phyloP scores from a whole-genome alignment of 2,888 invertebrate genomes.

The Hirtodrosophila alboralis region DNA sequence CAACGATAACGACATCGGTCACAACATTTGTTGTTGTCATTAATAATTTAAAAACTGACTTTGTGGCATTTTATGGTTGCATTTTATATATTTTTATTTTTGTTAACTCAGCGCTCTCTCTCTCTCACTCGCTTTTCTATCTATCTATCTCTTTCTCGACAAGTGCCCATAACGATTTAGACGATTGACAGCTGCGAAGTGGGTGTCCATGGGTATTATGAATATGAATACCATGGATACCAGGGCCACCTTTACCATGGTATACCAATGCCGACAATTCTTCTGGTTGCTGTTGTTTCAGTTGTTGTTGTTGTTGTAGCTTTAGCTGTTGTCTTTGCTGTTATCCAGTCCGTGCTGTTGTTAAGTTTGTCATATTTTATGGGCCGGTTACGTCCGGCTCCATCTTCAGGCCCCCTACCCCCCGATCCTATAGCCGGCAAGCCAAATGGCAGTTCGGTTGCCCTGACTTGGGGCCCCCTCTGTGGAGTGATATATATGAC shows the following conservation, averaged over 20 bases:
- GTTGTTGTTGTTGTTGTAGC: conserved; percentile 21
- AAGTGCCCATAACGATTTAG: conserved; percentile 74
- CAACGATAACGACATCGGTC: conserved; percentile 33
- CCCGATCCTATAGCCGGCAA: neutral
- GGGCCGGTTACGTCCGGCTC: conserved; percentile 66
- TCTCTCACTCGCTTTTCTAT: neutral
- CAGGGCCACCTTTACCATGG: conserved; percentile 17
- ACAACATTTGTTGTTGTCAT: conserved; percentile 60
- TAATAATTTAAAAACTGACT: conserved; percentile 65
- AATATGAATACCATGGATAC: too few relatives aligned
- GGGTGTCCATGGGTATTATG: conserved; percentile 66
- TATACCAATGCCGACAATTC: conserved; percentile 57
- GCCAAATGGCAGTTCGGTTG: conserved; percentile 19
- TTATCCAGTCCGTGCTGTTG: conserved; percentile 65
- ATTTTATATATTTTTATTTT: neutral
- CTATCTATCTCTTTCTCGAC: conserved; percentile 38
- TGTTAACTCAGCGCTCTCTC: too few relatives aligned
- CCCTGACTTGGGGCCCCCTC: conserved; percentile 38
- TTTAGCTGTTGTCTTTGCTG: conserved; percentile 53
- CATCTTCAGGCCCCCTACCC: conserved; percentile 20
- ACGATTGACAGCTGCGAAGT: conserved; percentile 75
- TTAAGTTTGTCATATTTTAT: conserved; percentile 75
- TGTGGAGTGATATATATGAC: conserved; percentile 72
- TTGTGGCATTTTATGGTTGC: conserved; percentile 62
- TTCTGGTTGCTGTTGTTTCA: conserved; percentile 15